phyloP scores from a whole-genome alignment of 1,140 invertebrate species.

The Aphelenchoides besseyi region DNA sequence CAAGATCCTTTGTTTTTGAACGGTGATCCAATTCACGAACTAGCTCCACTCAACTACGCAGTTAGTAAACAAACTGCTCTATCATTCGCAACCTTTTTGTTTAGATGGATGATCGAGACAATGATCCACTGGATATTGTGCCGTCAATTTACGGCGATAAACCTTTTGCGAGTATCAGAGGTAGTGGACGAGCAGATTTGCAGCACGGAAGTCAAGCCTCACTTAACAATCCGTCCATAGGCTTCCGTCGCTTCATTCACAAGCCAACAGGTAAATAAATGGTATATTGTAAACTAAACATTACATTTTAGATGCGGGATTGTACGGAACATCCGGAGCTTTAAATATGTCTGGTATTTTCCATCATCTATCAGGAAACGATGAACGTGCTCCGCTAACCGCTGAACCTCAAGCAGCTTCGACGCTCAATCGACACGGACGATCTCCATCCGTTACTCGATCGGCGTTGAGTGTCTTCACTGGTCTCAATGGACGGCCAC shows the following conservation, averaged over 20 bases:
- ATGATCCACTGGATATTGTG: not conserved
- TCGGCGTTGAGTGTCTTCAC: constrained; percentile 16
- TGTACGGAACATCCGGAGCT: constrained; percentile 1
- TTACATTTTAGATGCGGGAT: not conserved
- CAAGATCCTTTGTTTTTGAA: constrained; percentile 17
- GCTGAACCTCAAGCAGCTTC: not conserved
- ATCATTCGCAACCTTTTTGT: too few relatives aligned
- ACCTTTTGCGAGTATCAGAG: constrained; percentile 16
- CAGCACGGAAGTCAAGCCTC: constrained; percentile 8
- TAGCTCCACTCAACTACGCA: constrained; percentile 12
- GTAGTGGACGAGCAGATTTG: not conserved
- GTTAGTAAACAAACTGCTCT: not conserved
- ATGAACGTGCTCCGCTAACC: not conserved
- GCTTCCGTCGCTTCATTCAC: not conserved
- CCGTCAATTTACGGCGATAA: constrained; percentile 6
- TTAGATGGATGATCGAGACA: constrained; percentile 4
- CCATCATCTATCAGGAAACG: not conserved
- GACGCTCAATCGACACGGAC: not conserved
- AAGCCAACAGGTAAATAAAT: constrained; percentile 10
- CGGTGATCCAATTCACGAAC: constrained; percentile 7
- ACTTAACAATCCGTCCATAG: not conserved
- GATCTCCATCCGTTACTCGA: not conserved
- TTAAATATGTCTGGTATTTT: constrained; percentile 4
- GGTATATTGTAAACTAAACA: not conserved
- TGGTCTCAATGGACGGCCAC: not conserved